Evolutionary conservation across 2,888 invertebrate genomes (phyloP), one percentile per base, ranked within the genome.

Genomic region (Andrena hattorfiana): DNA sequence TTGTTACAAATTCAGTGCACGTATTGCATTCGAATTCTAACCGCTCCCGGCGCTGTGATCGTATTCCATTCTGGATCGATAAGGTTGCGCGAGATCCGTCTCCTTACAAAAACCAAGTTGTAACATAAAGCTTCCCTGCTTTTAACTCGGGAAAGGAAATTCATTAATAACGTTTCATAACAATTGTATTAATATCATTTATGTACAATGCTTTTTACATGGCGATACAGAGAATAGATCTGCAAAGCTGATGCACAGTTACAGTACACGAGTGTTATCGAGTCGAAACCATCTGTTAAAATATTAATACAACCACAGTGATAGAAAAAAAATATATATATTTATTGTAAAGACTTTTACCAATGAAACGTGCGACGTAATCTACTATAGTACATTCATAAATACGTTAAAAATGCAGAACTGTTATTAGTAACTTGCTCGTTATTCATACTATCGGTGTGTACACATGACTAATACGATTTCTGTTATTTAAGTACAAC

Each of bases 171-270:
- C 35, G 66, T 81, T 88, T 87, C 78, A 70, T 88, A 88, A 86
- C 81, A 88, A 89, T 78, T 91, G 79, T 88, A 88, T 89, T 90
- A 88, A 89, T 88, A 82, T 79, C 79, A 80, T 90, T 90, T 92
- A 91, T 92, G 87, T 92, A 92, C 92, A 92, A 91, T 88, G 90
- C 91, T 91, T 42, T 42, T 42, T 92, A 92, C 91, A 92, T 79
- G 88, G 81, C 85, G 83, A 79, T 87, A 85, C 84, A 90, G 86
- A 89, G 84, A 85, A 73, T 67, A 86, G 77, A 76, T 85, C 69
- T 84, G 82, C 62, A 77, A 77, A 74, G 80, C 74, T 66, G 78
- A 83, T 67, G 49, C 62, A 64, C 85, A 70, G 64, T 66, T 89
- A 90, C 87, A 82, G 88, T 90, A 89, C 87, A 89, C 54, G 72